A percentile compares a stretch with the other conserved stretches of the same genome.
phyloP scores from a whole-genome alignment of 2,797 vertebrate genomes.

The Nannoperca obscura region DNA sequence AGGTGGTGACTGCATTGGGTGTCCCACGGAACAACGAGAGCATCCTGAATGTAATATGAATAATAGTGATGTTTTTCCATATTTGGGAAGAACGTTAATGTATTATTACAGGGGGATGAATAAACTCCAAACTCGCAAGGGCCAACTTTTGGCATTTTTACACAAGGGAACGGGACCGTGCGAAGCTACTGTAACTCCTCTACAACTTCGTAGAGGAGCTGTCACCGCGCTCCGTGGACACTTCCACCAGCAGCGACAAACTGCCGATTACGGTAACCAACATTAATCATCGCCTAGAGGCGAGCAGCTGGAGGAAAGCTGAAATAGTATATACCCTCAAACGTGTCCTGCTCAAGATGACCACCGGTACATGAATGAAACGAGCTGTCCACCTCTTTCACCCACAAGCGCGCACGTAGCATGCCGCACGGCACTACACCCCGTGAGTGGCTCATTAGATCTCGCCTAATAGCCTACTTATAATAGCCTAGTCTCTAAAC shows the following conservation, averaged over 20 bases:
- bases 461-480: background rate
- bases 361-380: constrained; percentile 62
- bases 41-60: background rate
- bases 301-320: constrained; percentile 16
- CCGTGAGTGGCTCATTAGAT: constrained; percentile 34
- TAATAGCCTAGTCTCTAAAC: background rate
- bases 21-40: background rate
- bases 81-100: background rate
- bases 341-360: constrained; percentile 22
- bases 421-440: constrained; percentile 7
- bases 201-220: constrained; percentile 59
- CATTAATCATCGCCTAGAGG: constrained; percentile 35
- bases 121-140: background rate
- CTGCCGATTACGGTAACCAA: constrained; percentile 25
- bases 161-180: background rate
- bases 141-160: constrained; percentile 34
- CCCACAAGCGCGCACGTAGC: constrained; percentile 9
- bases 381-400: constrained; percentile 38
- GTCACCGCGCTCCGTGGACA: constrained; percentile 38
- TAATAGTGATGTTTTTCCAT: background rate
- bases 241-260: constrained; percentile 28
- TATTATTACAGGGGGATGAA: background rate
- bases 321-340: constrained; percentile 5
- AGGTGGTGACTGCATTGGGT: background rate
- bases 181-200: constrained; percentile 43